Conservation (phyloP, 2,113 vertebrate species). For the Echinops telfairi region DNA sequence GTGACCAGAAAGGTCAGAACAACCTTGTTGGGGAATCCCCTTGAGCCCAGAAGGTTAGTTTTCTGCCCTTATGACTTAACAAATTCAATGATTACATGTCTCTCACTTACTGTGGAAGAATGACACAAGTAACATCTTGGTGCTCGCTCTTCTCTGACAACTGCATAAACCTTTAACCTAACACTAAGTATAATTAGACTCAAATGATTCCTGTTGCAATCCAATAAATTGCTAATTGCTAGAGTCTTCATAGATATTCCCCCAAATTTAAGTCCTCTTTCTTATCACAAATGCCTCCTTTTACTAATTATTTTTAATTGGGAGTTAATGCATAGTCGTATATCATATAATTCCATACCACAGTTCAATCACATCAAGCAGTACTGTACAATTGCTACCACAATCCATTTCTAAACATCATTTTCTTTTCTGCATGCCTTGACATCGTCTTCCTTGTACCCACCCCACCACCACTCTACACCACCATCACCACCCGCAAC, state of each 20-base stretch:
- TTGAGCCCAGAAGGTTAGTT: background rate
- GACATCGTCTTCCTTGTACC: too few species aligned
- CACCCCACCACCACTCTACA: too few species aligned
- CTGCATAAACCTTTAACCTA: background rate
- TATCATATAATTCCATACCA: too few species aligned
- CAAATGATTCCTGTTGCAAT: background rate
- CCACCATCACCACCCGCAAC: too few species aligned
- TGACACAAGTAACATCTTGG: background rate
- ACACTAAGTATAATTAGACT: conserved; percentile 4
- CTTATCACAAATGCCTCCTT: background rate
- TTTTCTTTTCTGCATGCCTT: too few species aligned
- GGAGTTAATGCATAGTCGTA: too few species aligned
- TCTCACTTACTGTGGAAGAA: background rate
- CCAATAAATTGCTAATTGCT: background rate
- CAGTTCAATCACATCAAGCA: too few species aligned
- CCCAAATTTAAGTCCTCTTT: background rate
- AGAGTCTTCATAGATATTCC: background rate
- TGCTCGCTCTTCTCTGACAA: background rate
- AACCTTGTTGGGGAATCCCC: conserved; percentile 5
- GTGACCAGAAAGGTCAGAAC: conserved; percentile 51
- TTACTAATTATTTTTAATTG: too few species aligned
- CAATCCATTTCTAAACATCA: too few species aligned
- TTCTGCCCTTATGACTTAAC: background rate
- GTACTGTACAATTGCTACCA: too few species aligned
- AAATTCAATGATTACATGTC: background rate